Evolutionary conservation across 2,888 invertebrate genomes (phyloP).

Genomic region (Dromius quadrimaculatus): DNA sequence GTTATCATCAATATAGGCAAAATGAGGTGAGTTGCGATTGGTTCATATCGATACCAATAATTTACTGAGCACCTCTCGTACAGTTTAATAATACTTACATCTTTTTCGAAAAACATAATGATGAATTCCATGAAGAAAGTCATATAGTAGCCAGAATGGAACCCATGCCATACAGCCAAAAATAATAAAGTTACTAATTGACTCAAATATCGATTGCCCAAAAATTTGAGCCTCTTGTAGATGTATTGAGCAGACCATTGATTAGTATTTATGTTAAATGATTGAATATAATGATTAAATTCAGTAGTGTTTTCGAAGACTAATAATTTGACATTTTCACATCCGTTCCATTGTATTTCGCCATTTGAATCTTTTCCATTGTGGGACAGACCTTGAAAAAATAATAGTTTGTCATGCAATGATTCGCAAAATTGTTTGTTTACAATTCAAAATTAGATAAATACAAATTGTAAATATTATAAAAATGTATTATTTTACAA

Average conservation of each 20-base stretch:
- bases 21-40: no score
- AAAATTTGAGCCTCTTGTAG: slow-evolving; percentile 88
- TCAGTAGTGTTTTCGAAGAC: slow-evolving; percentile 86
- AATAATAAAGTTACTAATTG: slow-evolving; percentile 87
- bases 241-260: slow-evolving; percentile 94
- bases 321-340: slow-evolving; percentile 87
- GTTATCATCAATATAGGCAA: no score
- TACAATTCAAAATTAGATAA: no score
- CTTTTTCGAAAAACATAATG: slow-evolving; percentile 87
- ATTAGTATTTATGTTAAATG: slow-evolving; percentile 97
- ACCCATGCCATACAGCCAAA: slow-evolving; percentile 96
- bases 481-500: no score
- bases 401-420: slow-evolving; percentile 54
- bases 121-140: slow-evolving; percentile 93
- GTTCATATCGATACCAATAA: no score
- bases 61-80: no score
- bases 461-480: no score
- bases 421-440: slow-evolving; percentile 2
- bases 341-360: slow-evolving; percentile 84
- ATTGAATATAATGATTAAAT: slow-evolving; percentile 88
- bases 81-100: slow-evolving; percentile 70
- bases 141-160: slow-evolving; percentile 93
- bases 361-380: slow-evolving; percentile 79
- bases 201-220: slow-evolving; percentile 84
- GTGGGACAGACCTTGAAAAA: slow-evolving; percentile 82